Evolutionary conservation across 2,113 vertebrate genomes (phyloP).

Genomic region (Callithrix jacchus): DNA sequence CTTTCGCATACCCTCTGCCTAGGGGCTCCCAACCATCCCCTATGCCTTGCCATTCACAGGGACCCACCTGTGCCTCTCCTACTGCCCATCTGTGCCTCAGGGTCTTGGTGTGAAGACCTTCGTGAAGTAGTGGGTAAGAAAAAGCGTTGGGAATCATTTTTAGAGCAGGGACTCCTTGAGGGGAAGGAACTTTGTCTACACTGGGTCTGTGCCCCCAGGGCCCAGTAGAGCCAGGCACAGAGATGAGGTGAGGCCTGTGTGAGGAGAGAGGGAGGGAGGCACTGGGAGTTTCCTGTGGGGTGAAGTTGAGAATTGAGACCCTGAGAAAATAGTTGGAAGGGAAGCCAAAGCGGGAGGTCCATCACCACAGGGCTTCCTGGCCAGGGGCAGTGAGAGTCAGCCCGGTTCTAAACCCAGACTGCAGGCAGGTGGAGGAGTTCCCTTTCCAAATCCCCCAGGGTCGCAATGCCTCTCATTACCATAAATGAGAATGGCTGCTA

Average conservation of each 20-base stretch:
- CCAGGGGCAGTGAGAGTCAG: neutral
- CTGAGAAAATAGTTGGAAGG: neutral
- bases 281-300: neutral
- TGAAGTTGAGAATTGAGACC: neutral
- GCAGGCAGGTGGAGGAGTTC: neutral
- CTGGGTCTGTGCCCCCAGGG: neutral
- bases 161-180: neutral
- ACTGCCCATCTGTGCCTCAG: neutral
- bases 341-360: neutral
- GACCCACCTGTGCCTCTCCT: neutral
- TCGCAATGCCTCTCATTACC: neutral
- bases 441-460: neutral
- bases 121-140: neutral
- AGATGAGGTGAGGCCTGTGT: neutral
- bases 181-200: neutral
- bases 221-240: neutral
- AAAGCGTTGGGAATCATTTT: neutral
- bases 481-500: slow-evolving; percentile 64
- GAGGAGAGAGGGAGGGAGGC: neutral
- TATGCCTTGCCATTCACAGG: neutral
- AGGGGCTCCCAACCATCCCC: neutral
- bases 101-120: neutral
- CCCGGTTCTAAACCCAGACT: neutral
- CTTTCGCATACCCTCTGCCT: neutral
- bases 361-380: neutral